Percentiles rank a stretch among this genome's conserved stretches.
Evolutionary conservation across 1,140 invertebrate genomes (phyloP).

Genomic region (Pseudomyrmex pallidus): DNA sequence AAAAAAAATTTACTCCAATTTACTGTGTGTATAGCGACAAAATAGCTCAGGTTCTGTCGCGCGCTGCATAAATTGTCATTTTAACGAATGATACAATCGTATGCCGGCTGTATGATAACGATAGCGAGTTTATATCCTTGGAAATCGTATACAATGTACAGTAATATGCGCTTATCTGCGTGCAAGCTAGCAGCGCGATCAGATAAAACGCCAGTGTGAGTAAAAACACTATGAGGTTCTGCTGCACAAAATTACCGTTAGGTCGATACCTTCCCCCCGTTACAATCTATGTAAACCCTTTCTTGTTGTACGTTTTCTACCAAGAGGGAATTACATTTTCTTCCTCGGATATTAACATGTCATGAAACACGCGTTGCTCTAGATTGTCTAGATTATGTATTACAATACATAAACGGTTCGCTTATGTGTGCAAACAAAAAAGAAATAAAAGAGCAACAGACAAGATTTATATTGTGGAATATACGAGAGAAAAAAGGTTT

Average conservation of each 20-base stretch:
- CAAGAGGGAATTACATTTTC: slow-evolving; percentile 30
- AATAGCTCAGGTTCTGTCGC: not conserved
- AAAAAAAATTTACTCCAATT: not conserved
- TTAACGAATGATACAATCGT: slow-evolving; percentile 54
- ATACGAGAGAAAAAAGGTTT: not conserved
- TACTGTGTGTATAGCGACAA: not conserved
- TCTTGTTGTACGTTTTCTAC: slow-evolving; percentile 29
- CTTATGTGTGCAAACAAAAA: not conserved
- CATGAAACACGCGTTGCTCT: slow-evolving; percentile 16
- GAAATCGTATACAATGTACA: slow-evolving; percentile 52
- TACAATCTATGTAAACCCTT: slow-evolving; percentile 48
- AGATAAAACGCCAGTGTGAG: slow-evolving; percentile 50
- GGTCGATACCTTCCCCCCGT: slow-evolving; percentile 38
- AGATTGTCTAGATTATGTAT: slow-evolving; percentile 8
- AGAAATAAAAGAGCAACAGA: not conserved
- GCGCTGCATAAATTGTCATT: slow-evolving; percentile 47
- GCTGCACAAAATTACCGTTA: slow-evolving; percentile 57
- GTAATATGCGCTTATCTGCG: slow-evolving; percentile 56
- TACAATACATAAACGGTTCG: not conserved
- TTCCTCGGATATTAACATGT: slow-evolving; percentile 43
- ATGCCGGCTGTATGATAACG: slow-evolving; percentile 34
- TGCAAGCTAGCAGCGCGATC: slow-evolving; percentile 44
- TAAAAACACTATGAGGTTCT: slow-evolving; percentile 51
- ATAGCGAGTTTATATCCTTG: slow-evolving; percentile 56
- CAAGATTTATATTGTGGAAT: not conserved